These are phyloP conservation scores for Gambusia yucatana DNA, from an alignment of 2,797 vertebrate genomes.

Conservation along the genomic window DNA sequence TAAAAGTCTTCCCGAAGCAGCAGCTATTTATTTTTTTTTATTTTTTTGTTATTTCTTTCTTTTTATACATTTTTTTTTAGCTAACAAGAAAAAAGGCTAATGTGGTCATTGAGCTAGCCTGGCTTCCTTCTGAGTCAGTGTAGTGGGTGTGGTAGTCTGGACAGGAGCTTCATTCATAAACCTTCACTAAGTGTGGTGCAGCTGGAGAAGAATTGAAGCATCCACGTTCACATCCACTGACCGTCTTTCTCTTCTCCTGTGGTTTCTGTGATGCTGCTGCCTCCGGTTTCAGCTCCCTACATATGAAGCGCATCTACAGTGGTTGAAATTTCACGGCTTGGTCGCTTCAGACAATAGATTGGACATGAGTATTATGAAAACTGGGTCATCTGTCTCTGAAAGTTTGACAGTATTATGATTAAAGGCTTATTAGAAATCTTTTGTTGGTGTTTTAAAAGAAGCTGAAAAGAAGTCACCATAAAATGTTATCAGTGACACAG, in stretches of 20 bases:
- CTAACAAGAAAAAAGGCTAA: not conserved
- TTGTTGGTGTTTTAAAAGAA: conserved; percentile 3
- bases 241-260: not conserved
- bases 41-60: not conserved
- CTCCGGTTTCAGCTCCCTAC: conserved; percentile 17
- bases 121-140: conserved; percentile 1
- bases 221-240: conserved; percentile 4
- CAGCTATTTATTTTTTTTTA: not conserved
- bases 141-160: conserved; percentile 66
- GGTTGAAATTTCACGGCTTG: conserved; percentile 37
- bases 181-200: not conserved
- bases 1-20: not conserved
- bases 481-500: conserved; percentile 27
- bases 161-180: conserved; percentile 48
- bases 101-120: conserved; percentile 35
- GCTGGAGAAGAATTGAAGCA: conserved; percentile 12
- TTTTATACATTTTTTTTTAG: not conserved
- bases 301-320: conserved; percentile 10
- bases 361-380: conserved; percentile 58
- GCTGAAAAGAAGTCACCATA: conserved; percentile 16
- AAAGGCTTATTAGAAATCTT: not conserved
- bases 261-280: conserved; percentile 10
- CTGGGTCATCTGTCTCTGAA: conserved; percentile 54
- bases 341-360: conserved; percentile 51
- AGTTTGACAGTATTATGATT: conserved; percentile 21